Conservation (phyloP, 1,140 invertebrate genomes). For the Drosophila guanche region DNA sequence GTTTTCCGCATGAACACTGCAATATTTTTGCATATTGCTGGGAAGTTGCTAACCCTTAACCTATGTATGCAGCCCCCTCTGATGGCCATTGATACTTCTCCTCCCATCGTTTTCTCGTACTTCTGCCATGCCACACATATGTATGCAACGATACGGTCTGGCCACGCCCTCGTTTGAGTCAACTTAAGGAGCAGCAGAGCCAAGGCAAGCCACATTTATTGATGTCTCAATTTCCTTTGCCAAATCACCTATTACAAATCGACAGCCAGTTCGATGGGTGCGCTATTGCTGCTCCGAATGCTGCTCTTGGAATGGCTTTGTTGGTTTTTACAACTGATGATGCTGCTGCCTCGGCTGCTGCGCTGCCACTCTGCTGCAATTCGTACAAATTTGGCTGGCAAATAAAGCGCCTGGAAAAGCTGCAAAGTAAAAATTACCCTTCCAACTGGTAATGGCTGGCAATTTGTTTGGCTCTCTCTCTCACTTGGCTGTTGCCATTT, state of each 20-base stretch:
- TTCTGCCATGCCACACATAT: slow-evolving; percentile 7
- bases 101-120: background rate
- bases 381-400: slow-evolving; percentile 81
- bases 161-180: background rate
- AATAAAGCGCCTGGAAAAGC: slow-evolving; percentile 71
- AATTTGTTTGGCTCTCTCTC: slow-evolving; percentile 72
- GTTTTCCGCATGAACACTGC: background rate
- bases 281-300: slow-evolving; percentile 13
- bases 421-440: slow-evolving; percentile 81
- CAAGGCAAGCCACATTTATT: slow-evolving; percentile 74
- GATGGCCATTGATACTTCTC: background rate
- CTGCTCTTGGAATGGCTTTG: slow-evolving; percentile 36
- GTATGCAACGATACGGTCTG: too few relatives aligned
- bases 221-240: slow-evolving; percentile 81
- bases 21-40: background rate
- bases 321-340: slow-evolving; percentile 69
- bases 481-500: slow-evolving; percentile 40
- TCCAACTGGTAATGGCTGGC: slow-evolving; percentile 74
- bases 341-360: background rate
- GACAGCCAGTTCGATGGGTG: slow-evolving; percentile 51
- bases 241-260: slow-evolving; percentile 83
- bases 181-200: slow-evolving; percentile 32
- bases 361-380: slow-evolving; percentile 54
- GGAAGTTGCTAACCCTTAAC: too few relatives aligned
- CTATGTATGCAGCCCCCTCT: too few relatives aligned